phyloP scores from a whole-genome alignment of 1,140 invertebrate genomes.

The Eubasilissa regina region DNA sequence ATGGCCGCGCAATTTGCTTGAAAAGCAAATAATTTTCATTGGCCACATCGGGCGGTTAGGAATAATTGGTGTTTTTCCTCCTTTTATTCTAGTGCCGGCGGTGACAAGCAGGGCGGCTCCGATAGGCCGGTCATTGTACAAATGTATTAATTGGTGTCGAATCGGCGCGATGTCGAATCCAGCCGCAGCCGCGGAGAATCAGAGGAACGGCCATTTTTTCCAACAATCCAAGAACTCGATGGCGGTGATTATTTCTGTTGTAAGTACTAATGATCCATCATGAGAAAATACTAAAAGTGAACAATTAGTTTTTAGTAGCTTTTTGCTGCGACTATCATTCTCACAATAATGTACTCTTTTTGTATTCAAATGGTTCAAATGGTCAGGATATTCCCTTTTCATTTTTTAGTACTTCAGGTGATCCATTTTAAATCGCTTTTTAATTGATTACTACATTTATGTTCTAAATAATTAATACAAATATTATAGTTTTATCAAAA shows the following conservation, averaged over 20 bases:
- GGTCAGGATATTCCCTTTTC: background rate
- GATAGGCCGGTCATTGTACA: constrained; percentile 22
- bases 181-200: background rate
- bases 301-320: constrained; percentile 6
- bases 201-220: background rate
- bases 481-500: too few relatives aligned
- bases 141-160: constrained; percentile 23
- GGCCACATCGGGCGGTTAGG: constrained; percentile 43
- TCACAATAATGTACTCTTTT: too few relatives aligned
- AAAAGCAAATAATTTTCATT: constrained; percentile 56
- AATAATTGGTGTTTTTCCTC: constrained; percentile 57
- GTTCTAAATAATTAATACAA: too few relatives aligned
- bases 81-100: constrained; percentile 48
- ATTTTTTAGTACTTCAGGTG: too few relatives aligned
- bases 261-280: background rate
- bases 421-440: too few relatives aligned
- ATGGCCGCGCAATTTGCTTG: constrained; percentile 55
- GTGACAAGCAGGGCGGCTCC: constrained; percentile 32
- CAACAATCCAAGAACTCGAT: constrained; percentile 1
- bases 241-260: background rate
- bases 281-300: background rate
- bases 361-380: background rate
- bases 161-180: background rate
- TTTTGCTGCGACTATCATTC: background rate
- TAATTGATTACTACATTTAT: too few relatives aligned